These are phyloP conservation scores for Rhinogobius similis DNA, from an alignment of 2,113 vertebrate species.

Conservation along the genomic window DNA sequence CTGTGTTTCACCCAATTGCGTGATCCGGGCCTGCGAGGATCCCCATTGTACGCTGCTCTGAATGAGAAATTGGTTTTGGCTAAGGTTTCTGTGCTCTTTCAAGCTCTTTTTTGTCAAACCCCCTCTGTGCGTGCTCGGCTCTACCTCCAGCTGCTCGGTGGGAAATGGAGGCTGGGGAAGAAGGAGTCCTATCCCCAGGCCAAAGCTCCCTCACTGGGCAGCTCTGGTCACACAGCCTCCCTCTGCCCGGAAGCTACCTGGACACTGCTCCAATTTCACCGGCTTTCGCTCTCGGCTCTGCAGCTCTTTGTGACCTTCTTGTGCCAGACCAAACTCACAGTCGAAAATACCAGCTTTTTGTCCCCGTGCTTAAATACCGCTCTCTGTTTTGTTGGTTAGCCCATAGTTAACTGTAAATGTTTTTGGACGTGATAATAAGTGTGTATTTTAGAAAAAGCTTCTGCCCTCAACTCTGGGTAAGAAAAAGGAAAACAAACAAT, in stretches of 20 bases:
- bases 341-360: not conserved
- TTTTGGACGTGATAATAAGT: not conserved
- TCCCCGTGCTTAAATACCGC: not conserved
- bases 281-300: constrained; percentile 13
- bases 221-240: constrained; percentile 9
- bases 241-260: constrained; percentile 26
- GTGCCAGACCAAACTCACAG: constrained; percentile 11
- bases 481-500: too few species aligned
- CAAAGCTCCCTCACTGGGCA: constrained; percentile 9
- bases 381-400: not conserved
- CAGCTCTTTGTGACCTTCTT: constrained; percentile 41
- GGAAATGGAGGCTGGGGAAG: constrained; percentile 9
- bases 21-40: constrained; percentile 41
- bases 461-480: too few species aligned
- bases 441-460: not conserved
- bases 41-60: constrained; percentile 30
- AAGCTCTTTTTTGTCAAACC: constrained; percentile 35
- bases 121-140: constrained; percentile 16
- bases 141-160: constrained; percentile 15
- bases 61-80: constrained; percentile 51
- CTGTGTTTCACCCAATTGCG: constrained; percentile 43
- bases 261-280: constrained; percentile 43
- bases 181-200: constrained; percentile 21
- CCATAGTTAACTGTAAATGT: not conserved
- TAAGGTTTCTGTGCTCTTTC: constrained; percentile 42